Evolutionary conservation across 2,797 vertebrate genomes (phyloP).

Genomic region (Odontamblyopus rebecca): DNA sequence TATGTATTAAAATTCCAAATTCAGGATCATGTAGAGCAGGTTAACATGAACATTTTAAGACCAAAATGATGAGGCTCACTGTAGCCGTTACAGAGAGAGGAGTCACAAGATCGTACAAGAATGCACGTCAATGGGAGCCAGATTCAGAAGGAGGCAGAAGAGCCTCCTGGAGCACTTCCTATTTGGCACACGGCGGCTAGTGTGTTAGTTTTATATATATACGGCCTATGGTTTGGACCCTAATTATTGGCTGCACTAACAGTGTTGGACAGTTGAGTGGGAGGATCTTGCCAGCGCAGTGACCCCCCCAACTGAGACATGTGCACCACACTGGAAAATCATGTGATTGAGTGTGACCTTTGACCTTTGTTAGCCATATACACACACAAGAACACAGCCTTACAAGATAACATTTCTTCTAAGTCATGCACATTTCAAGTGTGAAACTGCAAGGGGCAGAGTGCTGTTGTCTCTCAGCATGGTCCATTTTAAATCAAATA

Average conservation of each 20-base stretch:
- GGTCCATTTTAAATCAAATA: constrained; percentile 50
- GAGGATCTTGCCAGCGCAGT: constrained; percentile 7
- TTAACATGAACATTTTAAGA: too few species aligned
- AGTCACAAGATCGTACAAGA: too few species aligned
- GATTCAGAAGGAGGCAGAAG: too few species aligned
- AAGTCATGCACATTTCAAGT: constrained; percentile 12
- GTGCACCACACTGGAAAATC: too few species aligned
- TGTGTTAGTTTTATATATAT: too few species aligned
- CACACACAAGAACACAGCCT: constrained; percentile 1
- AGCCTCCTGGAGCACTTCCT: too few species aligned
- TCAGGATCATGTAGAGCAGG: too few species aligned
- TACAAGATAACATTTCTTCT: constrained; percentile 15
- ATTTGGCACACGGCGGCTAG: too few species aligned
- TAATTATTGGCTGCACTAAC: constrained; percentile 31
- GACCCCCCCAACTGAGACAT: constrained; percentile 41
- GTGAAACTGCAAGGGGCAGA: constrained; percentile 15
- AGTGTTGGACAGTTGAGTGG: constrained; percentile 28
- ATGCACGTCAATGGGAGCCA: too few species aligned
- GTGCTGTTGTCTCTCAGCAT: constrained; percentile 11
- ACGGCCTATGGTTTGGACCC: constrained; percentile 16
- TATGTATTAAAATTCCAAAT: too few species aligned
- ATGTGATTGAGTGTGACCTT: constrained; percentile 24
- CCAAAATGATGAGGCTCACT: too few species aligned
- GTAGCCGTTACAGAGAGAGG: too few species aligned
- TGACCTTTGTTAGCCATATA: background rate